These are phyloP conservation scores for Ctena decussata DNA, from an alignment of 2,888 invertebrate species.

Conservation along the genomic window DNA sequence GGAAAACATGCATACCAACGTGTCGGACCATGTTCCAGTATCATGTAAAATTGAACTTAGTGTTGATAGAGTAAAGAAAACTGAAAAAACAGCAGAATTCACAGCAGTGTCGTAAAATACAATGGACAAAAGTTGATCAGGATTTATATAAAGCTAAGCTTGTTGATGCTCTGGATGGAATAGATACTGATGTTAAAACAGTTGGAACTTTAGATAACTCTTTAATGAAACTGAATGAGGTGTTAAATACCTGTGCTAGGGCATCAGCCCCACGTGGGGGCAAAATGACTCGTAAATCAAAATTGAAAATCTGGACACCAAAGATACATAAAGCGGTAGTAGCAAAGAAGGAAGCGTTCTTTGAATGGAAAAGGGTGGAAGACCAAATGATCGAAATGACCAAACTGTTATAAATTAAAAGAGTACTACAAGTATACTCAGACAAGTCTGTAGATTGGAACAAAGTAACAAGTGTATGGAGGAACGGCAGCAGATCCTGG, in stretches of 20 bases:
- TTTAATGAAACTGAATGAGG: background rate
- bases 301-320: background rate
- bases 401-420: background rate
- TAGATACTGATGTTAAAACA: background rate
- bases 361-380: background rate
- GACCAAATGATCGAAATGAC: background rate
- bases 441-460: background rate
- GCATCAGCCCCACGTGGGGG: background rate
- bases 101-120: background rate
- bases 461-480: background rate
- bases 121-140: background rate
- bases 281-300: background rate
- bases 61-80: background rate
- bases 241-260: background rate
- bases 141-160: background rate
- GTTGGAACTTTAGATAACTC: background rate
- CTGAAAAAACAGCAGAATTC: background rate
- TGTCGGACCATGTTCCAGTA: slow-evolving; percentile 4
- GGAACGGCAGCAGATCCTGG: background rate
- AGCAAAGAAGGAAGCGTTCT: background rate
- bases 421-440: background rate
- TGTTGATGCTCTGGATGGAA: background rate
- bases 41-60: background rate
- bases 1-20: background rate
- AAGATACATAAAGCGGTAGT: background rate